Percentiles rank a stretch among this genome's conserved stretches.
phyloP scores from a whole-genome alignment of 2,888 invertebrate species.

The Bombylius discolor region DNA sequence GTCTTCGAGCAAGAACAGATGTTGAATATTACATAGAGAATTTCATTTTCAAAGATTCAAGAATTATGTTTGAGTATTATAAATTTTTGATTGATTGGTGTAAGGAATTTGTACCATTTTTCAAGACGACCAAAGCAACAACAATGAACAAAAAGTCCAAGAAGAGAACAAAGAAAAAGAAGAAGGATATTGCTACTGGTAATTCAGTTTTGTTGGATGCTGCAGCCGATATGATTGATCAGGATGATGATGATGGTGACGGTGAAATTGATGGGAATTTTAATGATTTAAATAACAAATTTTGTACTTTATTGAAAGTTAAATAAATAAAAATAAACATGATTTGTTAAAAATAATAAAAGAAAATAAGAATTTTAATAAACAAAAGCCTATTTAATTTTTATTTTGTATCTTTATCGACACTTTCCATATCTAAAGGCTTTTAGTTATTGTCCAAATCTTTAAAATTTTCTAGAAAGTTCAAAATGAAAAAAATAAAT shows the following conservation, averaged over 20 bases:
- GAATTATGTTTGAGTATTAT: conserved; percentile 31
- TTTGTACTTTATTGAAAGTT: conserved; percentile 24
- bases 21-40: conserved; percentile 42
- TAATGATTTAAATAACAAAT: conserved; percentile 32
- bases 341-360: too few species aligned
- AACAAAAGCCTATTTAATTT: too few species aligned
- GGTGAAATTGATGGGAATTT: conserved; percentile 21
- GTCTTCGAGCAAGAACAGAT: conserved; percentile 45
- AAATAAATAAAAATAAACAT: background rate
- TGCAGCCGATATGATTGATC: conserved; percentile 14
- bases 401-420: too few species aligned
- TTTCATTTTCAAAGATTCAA: conserved; percentile 34
- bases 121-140: conserved; percentile 19
- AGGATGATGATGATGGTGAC: conserved; percentile 1
- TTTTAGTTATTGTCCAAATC: too few species aligned
- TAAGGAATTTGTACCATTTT: conserved; percentile 23
- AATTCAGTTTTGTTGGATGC: conserved; percentile 18
- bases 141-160: conserved; percentile 12
- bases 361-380: too few species aligned
- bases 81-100: conserved; percentile 28
- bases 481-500: too few species aligned
- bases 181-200: conserved; percentile 25
- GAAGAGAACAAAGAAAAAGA: conserved; percentile 21
- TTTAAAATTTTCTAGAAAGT: too few species aligned
- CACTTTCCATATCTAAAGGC: too few species aligned